Percentiles rank a stretch among this genome's conserved stretches.
Conservation (phyloP, 2,797 vertebrate species). For the Amphiprion clarkii region DNA sequence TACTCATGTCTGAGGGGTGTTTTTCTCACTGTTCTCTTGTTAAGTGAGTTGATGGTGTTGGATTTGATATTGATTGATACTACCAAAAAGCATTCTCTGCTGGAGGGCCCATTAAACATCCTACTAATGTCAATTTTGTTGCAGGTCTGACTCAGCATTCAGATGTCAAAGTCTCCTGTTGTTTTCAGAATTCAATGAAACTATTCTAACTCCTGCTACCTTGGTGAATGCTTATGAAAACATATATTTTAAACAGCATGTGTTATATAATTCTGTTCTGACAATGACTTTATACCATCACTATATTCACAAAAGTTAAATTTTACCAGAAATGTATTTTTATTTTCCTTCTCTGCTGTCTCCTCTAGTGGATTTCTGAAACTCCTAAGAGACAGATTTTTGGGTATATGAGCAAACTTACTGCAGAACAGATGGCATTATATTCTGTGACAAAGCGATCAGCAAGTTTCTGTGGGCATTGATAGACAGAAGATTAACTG, state of each 20-base stretch:
- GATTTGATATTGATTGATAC: conserved; percentile 5
- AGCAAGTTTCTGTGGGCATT: too few species aligned
- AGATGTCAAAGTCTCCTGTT: conserved; percentile 13
- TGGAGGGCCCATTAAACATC: conserved; percentile 19
- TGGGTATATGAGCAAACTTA: not conserved
- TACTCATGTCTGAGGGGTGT: not conserved
- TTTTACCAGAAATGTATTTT: not conserved
- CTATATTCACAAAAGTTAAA: conserved; percentile 1
- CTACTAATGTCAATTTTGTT: not conserved
- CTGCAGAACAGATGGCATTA: not conserved
- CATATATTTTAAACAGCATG: conserved; percentile 2
- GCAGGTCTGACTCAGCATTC: conserved; percentile 3
- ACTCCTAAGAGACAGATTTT: not conserved
- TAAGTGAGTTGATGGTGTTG: conserved; percentile 3
- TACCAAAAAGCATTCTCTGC: conserved; percentile 10
- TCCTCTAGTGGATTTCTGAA: conserved; percentile 9
- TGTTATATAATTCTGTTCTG: not conserved
- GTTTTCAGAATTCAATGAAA: conserved; percentile 25
- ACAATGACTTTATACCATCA: not conserved
- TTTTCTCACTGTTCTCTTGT: conserved; percentile 3
- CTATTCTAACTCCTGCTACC: not conserved
- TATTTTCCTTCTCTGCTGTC: not conserved
- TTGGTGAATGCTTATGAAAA: not conserved
- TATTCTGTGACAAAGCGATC: too few species aligned
- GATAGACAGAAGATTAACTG: too few species aligned